Base-by-base conservation (phyloP, 2,888 invertebrate species). In the Trichopria drosophilae region DNA sequence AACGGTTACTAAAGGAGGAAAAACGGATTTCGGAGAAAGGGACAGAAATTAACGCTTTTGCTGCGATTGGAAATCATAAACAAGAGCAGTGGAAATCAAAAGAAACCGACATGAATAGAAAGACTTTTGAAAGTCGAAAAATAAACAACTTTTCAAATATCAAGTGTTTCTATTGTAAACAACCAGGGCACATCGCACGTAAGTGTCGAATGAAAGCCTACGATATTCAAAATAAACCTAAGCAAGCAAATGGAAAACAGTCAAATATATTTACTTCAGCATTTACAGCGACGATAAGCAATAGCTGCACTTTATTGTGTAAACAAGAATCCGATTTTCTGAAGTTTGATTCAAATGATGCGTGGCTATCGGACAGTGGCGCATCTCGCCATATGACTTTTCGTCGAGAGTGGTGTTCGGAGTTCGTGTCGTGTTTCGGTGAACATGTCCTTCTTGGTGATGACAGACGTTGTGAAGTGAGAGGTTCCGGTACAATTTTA, bases 1-100 rank as follows among this genome's bases (percentile, higher is more conserved):
- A 62, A 43, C 34, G 58, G 12, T 46, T 59, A 1, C 47, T 60
- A 0, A 51, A 47, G 26, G 63, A 65, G 48, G 58, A 63, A 26
- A 15, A 16, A 0, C n/a, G n/a, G n/a, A n/a, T n/a, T n/a, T n/a
- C n/a, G n/a, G n/a, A n/a, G n/a, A n/a, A n/a, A n/a, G n/a, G n/a
- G n/a, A n/a, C n/a, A n/a, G n/a, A n/a, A n/a, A n/a, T n/a, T n/a
- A n/a, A n/a, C n/a, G n/a, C n/a, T n/a, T n/a, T n/a, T n/a, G n/a
- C n/a, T n/a, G n/a, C n/a, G n/a, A n/a, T n/a, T n/a, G n/a, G 43
- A 46, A 1, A 42, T 50, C 9, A 40, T 13, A 23, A 18, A 20
- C 23, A 41, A 24, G 6, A 9, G 13, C 6, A 26, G 9, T 3
- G 18, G 23, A 5, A 32, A 45, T 4, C 22, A 23, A n/a, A n/a